Evolutionary conservation across 2,113 vertebrate genomes (phyloP).

Genomic region (Saguinus imperator): DNA sequence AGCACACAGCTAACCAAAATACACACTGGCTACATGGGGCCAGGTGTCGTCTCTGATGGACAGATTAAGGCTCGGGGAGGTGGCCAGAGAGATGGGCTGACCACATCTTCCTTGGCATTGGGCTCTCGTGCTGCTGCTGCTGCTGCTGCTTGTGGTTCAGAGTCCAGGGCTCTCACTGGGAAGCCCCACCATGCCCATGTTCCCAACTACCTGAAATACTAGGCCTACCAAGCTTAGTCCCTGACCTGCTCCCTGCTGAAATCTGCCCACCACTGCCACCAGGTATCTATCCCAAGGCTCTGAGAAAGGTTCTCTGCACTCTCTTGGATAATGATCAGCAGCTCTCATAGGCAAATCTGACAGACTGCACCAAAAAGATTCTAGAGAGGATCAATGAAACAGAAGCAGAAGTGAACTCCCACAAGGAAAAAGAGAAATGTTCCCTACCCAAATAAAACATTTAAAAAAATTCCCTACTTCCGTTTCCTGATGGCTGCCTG

Average conservation of each 20-base stretch:
- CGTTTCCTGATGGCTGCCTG: neutral
- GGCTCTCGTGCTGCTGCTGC: neutral
- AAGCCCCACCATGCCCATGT: neutral
- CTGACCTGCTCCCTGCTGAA: neutral
- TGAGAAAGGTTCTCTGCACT: neutral
- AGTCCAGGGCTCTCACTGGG: neutral
- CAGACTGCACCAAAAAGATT: neutral
- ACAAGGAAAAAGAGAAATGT: slow-evolving; percentile 33
- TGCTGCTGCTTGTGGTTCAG: neutral
- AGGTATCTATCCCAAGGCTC: neutral
- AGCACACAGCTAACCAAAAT: neutral
- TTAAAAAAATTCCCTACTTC: neutral
- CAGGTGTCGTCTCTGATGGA: neutral
- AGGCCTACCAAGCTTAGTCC: neutral
- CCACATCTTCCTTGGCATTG: neutral
- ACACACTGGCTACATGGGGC: neutral
- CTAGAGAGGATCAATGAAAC: neutral
- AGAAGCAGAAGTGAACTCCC: neutral
- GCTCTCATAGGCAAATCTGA: neutral
- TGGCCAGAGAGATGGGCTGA: neutral
- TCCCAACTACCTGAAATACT: neutral
- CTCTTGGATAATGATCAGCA: neutral
- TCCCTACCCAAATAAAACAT: neutral
- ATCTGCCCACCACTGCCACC: neutral
- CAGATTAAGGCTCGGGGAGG: neutral